A percentile compares a stretch with the other conserved stretches of the same genome.
These are phyloP conservation scores for Gastrophryne carolinensis DNA, from an alignment of 2,797 vertebrate genomes.

Conservation along the genomic window DNA sequence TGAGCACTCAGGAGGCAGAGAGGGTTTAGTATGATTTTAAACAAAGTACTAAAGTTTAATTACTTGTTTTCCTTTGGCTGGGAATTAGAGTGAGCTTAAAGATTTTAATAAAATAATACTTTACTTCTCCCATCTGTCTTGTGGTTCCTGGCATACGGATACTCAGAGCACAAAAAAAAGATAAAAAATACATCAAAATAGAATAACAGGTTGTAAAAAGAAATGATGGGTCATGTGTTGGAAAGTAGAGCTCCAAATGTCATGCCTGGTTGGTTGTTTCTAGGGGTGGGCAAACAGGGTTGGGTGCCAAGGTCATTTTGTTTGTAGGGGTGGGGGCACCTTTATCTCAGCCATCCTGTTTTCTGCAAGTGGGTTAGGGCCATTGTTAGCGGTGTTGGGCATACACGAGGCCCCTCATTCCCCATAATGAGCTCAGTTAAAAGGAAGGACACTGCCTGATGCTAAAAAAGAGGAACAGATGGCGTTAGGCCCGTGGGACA, in stretches of 20 bases:
- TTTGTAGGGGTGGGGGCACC: too few relatives aligned
- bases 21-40: conserved; percentile 31
- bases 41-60: conserved; percentile 31
- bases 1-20: conserved; percentile 1
- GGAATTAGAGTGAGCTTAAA: conserved; percentile 28
- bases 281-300: too few relatives aligned
- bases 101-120: conserved; percentile 31
- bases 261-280: too few relatives aligned
- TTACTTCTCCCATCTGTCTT: conserved; percentile 33
- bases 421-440: too few relatives aligned
- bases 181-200: conserved; percentile 8
- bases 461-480: too few relatives aligned
- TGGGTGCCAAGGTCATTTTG: too few relatives aligned
- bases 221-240: conserved; percentile 13
- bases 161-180: neutral
- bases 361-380: too few relatives aligned
- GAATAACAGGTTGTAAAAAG: conserved; percentile 19
- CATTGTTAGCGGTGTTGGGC: too few relatives aligned
- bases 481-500: too few relatives aligned
- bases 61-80: conserved; percentile 30
- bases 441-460: too few relatives aligned
- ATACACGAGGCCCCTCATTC: too few relatives aligned
- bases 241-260: neutral
- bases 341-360: too few relatives aligned
- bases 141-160: neutral